A percentile compares a stretch with the other conserved stretches of the same genome.
Evolutionary conservation across 2,888 invertebrate genomes (phyloP).

Genomic region (Patella caerulea): DNA sequence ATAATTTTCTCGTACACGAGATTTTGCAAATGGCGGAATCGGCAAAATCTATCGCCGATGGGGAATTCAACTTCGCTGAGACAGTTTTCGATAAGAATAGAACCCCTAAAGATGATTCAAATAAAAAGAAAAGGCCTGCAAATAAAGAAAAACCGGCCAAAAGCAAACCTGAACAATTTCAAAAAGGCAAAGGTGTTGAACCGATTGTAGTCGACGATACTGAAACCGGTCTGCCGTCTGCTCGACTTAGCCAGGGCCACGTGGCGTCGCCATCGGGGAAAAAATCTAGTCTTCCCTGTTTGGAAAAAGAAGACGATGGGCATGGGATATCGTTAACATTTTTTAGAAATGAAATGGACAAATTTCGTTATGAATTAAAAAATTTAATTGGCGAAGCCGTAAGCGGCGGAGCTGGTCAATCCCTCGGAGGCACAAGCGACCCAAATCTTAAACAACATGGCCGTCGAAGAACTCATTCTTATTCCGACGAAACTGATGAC

Average conservation of each 20-base stretch:
- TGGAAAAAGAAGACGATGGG: neutral
- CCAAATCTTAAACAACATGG: neutral
- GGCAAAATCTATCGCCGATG: neutral
- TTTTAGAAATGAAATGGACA: constrained; percentile 1
- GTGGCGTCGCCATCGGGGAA: neutral
- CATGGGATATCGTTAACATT: neutral
- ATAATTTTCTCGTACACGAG: too few species aligned
- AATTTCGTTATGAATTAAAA: neutral
- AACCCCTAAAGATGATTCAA: too few species aligned
- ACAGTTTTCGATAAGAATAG: too few species aligned
- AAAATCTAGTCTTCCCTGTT: neutral
- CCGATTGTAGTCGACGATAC: too few species aligned
- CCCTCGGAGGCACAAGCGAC: neutral
- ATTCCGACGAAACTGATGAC: neutral
- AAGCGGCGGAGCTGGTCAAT: neutral
- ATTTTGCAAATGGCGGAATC: neutral
- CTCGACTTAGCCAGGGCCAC: neutral
- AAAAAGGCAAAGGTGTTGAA: too few species aligned
- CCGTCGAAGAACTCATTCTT: neutral
- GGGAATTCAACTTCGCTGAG: too few species aligned
- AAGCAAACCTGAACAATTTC: too few species aligned
- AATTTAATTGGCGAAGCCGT: neutral
- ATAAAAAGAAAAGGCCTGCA: too few species aligned
- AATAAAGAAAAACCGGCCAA: too few species aligned
- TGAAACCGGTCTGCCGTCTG: too few species aligned